Evolutionary conservation across 1,140 invertebrate species (phyloP).

Genomic region (Papilio xuthus): DNA sequence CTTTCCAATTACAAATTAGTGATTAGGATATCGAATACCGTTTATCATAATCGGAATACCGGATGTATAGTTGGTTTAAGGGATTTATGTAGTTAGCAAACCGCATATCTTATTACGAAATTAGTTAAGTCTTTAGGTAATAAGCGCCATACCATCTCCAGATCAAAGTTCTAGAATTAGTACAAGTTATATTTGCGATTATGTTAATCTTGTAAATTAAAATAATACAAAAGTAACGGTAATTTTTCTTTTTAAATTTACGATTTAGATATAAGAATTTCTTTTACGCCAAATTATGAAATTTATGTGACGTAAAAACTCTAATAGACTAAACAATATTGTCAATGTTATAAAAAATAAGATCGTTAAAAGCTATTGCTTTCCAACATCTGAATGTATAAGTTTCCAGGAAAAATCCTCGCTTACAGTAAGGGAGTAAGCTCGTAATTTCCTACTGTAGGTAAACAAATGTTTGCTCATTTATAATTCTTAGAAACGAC

Average conservation of each 20-base stretch:
- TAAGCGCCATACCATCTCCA: conserved; percentile 19
- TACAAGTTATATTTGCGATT: not conserved
- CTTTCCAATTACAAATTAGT: conserved; percentile 33
- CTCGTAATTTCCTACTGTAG: conserved; percentile 32
- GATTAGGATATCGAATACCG: conserved; percentile 13
- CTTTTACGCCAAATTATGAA: too few relatives aligned
- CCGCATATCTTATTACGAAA: conserved; percentile 19
- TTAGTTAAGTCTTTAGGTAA: conserved; percentile 27
- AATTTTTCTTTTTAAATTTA: too few relatives aligned
- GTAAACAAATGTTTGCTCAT: conserved; percentile 39
- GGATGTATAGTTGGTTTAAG: conserved; percentile 27
- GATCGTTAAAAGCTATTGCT: conserved; percentile 1
- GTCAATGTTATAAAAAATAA: not conserved
- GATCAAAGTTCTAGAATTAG: not conserved
- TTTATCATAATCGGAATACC: conserved; percentile 30
- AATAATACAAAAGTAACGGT: too few relatives aligned
- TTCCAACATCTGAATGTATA: not conserved
- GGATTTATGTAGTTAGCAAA: conserved; percentile 18
- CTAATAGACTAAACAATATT: not conserved
- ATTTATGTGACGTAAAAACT: too few relatives aligned
- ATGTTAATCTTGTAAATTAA: not conserved
- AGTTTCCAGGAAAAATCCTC: conserved; percentile 38
- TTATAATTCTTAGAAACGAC: conserved; percentile 30
- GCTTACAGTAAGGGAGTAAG: conserved; percentile 27
- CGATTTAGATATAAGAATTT: too few relatives aligned